phyloP scores from a whole-genome alignment of 2,888 invertebrate species.

The Cryptus viduatorius region DNA sequence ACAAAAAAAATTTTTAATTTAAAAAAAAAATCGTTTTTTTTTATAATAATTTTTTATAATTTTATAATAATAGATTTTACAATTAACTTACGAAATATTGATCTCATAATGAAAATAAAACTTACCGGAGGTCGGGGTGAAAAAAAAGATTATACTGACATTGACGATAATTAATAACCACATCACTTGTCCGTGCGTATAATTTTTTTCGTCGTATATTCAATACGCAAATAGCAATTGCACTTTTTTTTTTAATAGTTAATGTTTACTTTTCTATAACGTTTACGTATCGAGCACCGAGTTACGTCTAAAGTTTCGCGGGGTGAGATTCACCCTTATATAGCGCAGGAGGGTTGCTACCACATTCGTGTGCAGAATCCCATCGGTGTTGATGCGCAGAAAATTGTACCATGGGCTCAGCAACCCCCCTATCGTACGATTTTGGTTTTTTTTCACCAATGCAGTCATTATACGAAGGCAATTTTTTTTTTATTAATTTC shows the following conservation, averaged over 20 bases:
- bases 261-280: constrained; percentile 13
- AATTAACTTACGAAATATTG: neutral
- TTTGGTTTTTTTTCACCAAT: neutral
- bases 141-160: constrained; percentile 24
- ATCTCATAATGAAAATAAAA: neutral
- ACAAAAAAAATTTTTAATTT: no score
- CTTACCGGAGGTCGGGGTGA: constrained; percentile 34
- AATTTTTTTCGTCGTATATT: neutral
- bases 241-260: neutral
- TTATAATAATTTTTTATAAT: no score
- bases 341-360: constrained; percentile 62
- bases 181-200: constrained; percentile 17
- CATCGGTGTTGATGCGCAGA: constrained; percentile 51
- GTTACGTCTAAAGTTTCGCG: constrained; percentile 77
- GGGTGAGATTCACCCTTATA: constrained; percentile 79
- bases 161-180: constrained; percentile 25
- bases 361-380: constrained; percentile 45
- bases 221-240: neutral
- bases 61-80: neutral
- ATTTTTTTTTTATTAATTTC: neutral
- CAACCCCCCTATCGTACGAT: neutral
- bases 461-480: neutral
- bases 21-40: no score
- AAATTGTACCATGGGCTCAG: constrained; percentile 10
- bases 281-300: constrained; percentile 71